These are phyloP conservation scores for Cryptoleucopteryx plumbea DNA, from an alignment of 2,113 vertebrate genomes.

Conservation along the genomic window DNA sequence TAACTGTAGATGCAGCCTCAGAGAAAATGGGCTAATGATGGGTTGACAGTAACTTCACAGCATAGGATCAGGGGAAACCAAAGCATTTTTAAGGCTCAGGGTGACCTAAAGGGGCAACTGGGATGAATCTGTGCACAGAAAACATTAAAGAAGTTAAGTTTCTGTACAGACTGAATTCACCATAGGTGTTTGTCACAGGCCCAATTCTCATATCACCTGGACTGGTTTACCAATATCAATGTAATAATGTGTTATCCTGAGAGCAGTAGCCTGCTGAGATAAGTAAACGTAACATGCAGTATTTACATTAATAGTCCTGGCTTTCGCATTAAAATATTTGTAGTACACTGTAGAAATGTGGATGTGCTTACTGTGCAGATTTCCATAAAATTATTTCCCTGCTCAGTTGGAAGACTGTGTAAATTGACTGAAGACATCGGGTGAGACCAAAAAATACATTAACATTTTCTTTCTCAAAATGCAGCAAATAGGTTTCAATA, in stretches of 20 bases:
- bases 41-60: neutral
- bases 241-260: neutral
- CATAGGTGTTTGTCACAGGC: neutral
- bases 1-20: neutral
- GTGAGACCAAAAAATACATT: neutral
- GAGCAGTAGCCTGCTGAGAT: neutral
- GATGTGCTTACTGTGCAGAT: constrained; percentile 33
- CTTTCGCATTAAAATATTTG: neutral
- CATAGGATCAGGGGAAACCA: neutral
- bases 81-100: neutral
- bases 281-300: neutral
- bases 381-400: neutral
- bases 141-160: neutral
- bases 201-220: neutral
- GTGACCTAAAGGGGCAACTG: neutral
- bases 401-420: neutral
- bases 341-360: neutral
- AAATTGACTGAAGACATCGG: neutral
- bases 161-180: neutral
- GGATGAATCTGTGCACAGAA: neutral
- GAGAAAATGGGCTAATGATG: neutral
- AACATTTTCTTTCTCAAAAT: neutral
- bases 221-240: neutral
- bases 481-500: neutral
- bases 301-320: neutral